Percentiles rank a stretch among this genome's conserved stretches.
phyloP scores from a whole-genome alignment of 30 jellyfish, hydroid and myxozoan species.

The Aurelia aurita region DNA sequence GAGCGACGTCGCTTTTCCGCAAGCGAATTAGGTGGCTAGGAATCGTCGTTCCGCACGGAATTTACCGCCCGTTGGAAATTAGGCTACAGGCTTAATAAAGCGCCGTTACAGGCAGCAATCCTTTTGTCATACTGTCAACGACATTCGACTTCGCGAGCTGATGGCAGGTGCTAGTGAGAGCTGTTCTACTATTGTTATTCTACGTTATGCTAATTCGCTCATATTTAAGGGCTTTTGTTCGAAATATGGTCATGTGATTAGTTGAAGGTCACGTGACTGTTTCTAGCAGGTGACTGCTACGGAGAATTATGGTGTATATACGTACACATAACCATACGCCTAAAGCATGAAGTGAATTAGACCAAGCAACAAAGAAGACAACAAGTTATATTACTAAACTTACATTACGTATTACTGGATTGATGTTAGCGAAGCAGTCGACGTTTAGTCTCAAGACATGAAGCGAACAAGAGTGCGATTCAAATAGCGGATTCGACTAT shows the following conservation, averaged over 20 bases:
- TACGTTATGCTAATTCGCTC: conserved; percentile 72
- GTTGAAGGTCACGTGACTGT: conserved; percentile 34
- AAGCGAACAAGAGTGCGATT: neutral
- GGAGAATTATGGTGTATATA: conserved; percentile 46
- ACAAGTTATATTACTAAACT: conserved; percentile 1
- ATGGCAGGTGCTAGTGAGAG: conserved; percentile 69
- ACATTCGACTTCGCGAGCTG: neutral
- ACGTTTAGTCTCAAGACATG: neutral
- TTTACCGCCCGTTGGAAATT: too few relatives aligned
- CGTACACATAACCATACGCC: conserved; percentile 72
- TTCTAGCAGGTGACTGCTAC: conserved; percentile 79
- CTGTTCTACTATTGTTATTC: conserved; percentile 50
- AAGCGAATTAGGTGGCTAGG: too few relatives aligned
- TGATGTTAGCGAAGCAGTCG: too few relatives aligned
- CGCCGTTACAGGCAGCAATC: too few relatives aligned
- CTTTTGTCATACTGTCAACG: neutral
- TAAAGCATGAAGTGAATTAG: conserved; percentile 29
- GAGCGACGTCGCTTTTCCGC: too few relatives aligned
- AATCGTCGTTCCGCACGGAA: too few relatives aligned
- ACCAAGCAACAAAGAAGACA: conserved; percentile 31
- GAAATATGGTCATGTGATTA: conserved; percentile 48
- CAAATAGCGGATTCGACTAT: conserved; percentile 2
- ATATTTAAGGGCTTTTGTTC: conserved; percentile 70
- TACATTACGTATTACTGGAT: too few relatives aligned
- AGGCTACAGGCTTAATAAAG: too few relatives aligned